Evolutionary conservation across 2,113 vertebrate genomes (phyloP).

Genomic region (Bungarus multicinctus): DNA sequence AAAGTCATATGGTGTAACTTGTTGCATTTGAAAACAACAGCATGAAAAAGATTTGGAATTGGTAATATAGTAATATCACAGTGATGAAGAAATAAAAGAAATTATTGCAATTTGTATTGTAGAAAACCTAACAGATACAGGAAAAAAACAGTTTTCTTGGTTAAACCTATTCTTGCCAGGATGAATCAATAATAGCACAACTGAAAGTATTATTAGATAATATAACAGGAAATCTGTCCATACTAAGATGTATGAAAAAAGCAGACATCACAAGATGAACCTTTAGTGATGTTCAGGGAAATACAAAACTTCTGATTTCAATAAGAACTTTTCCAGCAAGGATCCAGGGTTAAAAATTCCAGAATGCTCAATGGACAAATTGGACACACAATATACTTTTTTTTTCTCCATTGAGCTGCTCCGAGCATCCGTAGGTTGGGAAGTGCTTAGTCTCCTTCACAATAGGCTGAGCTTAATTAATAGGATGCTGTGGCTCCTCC

Average conservation of each 20-base stretch:
- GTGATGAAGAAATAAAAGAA: neutral
- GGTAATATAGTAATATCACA: neutral
- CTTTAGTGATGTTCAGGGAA: no score
- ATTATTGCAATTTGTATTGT: neutral
- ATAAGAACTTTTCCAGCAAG: neutral
- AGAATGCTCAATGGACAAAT: neutral
- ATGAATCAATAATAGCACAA: neutral
- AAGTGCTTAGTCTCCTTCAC: no score
- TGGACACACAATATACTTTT: neutral
- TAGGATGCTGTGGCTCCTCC: no score
- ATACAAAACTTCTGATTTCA: neutral
- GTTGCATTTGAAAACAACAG: neutral
- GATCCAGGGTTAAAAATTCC: neutral
- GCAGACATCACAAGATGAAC: no score
- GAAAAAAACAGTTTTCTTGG: neutral
- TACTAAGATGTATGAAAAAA: neutral
- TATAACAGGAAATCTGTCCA: neutral
- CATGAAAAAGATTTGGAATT: neutral
- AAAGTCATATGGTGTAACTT: neutral
- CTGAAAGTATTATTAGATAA: neutral
- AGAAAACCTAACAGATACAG: neutral
- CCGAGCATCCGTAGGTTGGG: no score
- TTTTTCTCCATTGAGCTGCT: no score
- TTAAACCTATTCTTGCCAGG: neutral
- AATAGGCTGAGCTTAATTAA: no score